Conservation (phyloP, 2,113 vertebrate species). For the Etia nguti region DNA sequence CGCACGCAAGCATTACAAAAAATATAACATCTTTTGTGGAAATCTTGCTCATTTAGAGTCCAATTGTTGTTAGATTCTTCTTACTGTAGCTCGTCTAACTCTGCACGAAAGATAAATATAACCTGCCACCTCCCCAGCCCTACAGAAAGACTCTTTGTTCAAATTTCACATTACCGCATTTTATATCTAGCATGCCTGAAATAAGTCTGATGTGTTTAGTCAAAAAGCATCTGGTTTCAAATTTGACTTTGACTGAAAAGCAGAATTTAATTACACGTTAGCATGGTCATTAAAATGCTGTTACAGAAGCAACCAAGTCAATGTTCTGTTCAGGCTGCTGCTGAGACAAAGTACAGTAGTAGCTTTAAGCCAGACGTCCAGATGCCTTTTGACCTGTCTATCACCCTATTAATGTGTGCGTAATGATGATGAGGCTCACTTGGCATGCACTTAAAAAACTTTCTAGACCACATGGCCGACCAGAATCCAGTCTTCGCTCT, state of each 20-base stretch:
- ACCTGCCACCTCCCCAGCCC: fast-evolving
- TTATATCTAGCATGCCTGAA: not conserved
- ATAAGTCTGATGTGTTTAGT: not conserved
- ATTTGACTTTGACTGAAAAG: not conserved
- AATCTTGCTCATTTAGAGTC: not conserved
- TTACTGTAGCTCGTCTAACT: not conserved
- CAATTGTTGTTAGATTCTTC: not conserved
- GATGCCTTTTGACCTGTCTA: not conserved
- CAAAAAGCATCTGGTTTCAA: not conserved
- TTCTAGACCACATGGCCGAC: not conserved
- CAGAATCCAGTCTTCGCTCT: not conserved
- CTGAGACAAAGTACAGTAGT: not conserved
- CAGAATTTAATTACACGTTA: not conserved
- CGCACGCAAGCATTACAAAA: not conserved
- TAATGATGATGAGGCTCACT: not conserved
- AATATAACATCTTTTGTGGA: not conserved
- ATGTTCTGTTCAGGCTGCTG: not conserved
- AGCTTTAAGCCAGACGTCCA: not conserved
- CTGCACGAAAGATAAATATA: not conserved
- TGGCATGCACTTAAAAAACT: not conserved
- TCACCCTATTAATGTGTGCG: not conserved
- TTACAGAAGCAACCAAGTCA: not conserved
- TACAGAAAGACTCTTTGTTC: not conserved
- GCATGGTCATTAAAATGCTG: fast-evolving
- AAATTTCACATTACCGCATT: not conserved